Conservation (phyloP, 1,140 invertebrate species). For the Tetramorium simillimum region DNA sequence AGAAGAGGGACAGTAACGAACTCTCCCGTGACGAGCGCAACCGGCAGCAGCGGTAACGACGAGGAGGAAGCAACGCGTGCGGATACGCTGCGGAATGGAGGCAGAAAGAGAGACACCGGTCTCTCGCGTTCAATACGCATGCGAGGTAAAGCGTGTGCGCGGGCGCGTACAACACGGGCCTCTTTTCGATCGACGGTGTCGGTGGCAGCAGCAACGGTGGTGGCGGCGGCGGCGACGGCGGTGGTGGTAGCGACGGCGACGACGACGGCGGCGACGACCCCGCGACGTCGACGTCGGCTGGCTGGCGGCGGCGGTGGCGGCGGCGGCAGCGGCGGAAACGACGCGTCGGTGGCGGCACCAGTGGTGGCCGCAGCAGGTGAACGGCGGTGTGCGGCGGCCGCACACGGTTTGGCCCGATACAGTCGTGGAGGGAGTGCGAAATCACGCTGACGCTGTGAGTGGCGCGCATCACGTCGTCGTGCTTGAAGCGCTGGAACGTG, state of each 20-base stretch:
- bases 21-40: neutral
- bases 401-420: constrained; percentile 67
- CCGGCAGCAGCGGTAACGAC: neutral
- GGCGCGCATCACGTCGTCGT: constrained; percentile 67
- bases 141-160: constrained; percentile 81
- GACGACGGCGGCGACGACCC: constrained; percentile 30
- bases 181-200: constrained; percentile 84
- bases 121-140: constrained; percentile 81
- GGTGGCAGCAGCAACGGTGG: constrained; percentile 72
- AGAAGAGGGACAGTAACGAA: constrained; percentile 16
- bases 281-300: constrained; percentile 46
- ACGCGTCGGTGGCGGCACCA: constrained; percentile 67
- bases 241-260: constrained; percentile 5
- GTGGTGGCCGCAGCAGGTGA: constrained; percentile 64
- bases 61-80: neutral
- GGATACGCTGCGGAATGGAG: constrained; percentile 15
- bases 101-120: constrained; percentile 45
- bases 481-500: constrained; percentile 33
- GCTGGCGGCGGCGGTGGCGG: constrained; percentile 32
- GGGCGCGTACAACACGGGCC: constrained; percentile 72
- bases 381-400: constrained; percentile 62
- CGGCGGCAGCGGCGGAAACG: constrained; percentile 21
- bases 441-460: constrained; percentile 69
- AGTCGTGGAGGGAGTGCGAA: constrained; percentile 69
- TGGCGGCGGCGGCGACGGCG: constrained; percentile 65